These are phyloP conservation scores for Epinephelus lanceolatus DNA, from an alignment of 2,113 vertebrate genomes.

Conservation along the genomic window DNA sequence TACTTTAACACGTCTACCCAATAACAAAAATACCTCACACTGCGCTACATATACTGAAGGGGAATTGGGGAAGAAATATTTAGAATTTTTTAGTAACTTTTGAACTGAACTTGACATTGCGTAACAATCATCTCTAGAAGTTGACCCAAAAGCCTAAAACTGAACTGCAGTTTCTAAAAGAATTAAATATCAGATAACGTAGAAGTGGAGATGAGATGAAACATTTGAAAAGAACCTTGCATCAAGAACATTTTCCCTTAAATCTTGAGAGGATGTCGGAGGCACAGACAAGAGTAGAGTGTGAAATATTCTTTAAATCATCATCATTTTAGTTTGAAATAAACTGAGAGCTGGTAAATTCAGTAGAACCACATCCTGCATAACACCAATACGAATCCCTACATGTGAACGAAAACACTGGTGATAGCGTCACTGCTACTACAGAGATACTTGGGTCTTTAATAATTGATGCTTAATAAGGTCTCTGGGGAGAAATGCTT, in stretches of 20 bases:
- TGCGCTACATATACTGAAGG: neutral
- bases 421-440: constrained; percentile 25
- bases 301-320: neutral
- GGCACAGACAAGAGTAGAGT: neutral
- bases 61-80: neutral
- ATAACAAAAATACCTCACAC: neutral
- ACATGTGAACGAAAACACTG: constrained; percentile 12
- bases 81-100: neutral
- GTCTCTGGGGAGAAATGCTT: constrained; percentile 56
- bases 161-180: neutral
- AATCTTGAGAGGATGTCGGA: neutral
- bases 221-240: neutral
- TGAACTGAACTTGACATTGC: neutral
- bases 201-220: neutral
- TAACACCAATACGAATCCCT: constrained; percentile 17
- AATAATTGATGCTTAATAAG: constrained; percentile 69
- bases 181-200: neutral
- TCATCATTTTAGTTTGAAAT: constrained; percentile 11
- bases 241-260: neutral
- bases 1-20: neutral
- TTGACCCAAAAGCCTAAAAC: neutral
- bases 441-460: constrained; percentile 41
- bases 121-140: neutral
- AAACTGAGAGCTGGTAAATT: constrained; percentile 13
- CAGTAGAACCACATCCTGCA: neutral